These are phyloP conservation scores for Chouioia cunea DNA, from an alignment of 2,888 invertebrate genomes.

Conservation along the genomic window DNA sequence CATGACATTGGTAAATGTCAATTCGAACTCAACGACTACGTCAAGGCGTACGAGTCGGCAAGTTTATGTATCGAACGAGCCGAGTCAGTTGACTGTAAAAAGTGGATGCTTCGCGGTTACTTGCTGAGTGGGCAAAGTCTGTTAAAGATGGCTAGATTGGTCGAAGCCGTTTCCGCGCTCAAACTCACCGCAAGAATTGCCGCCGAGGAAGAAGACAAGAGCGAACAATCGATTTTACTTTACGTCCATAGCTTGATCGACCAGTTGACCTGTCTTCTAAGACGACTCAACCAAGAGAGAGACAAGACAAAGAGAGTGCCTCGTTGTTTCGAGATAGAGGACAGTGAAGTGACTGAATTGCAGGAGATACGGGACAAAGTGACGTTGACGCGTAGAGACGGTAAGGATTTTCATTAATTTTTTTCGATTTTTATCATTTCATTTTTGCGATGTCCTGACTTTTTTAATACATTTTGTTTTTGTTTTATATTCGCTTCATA, in stretches of 20 bases:
- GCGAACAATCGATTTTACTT: conserved; percentile 45
- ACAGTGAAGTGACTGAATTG: not conserved
- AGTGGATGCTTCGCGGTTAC: conserved; percentile 59
- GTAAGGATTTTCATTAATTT: no score
- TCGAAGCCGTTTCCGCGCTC: conserved; percentile 54
- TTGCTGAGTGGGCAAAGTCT: conserved; percentile 58
- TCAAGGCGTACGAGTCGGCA: conserved; percentile 52
- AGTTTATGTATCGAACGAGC: conserved; percentile 53
- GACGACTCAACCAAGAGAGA: conserved; percentile 24
- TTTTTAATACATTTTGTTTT: no score
- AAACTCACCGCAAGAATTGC: conserved; percentile 49
- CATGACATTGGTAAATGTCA: conserved; percentile 60
- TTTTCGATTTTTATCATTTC: no score
- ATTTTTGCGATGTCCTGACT: no score
- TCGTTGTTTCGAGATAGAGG: not conserved
- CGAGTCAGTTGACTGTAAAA: conserved; percentile 47
- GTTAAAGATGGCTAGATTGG: conserved; percentile 55
- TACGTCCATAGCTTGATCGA: conserved; percentile 58
- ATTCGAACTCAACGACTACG: conserved; percentile 55
- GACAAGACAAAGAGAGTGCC: not conserved
- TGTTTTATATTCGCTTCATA: no score
- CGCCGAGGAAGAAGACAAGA: conserved; percentile 50
- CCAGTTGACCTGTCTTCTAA: conserved; percentile 47
- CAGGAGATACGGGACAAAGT: not conserved
- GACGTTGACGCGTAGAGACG: not conserved